A percentile compares a stretch with the other conserved stretches of the same genome.
Evolutionary conservation across 2,888 invertebrate genomes (phyloP).

Genomic region (Zelleria hepariella): DNA sequence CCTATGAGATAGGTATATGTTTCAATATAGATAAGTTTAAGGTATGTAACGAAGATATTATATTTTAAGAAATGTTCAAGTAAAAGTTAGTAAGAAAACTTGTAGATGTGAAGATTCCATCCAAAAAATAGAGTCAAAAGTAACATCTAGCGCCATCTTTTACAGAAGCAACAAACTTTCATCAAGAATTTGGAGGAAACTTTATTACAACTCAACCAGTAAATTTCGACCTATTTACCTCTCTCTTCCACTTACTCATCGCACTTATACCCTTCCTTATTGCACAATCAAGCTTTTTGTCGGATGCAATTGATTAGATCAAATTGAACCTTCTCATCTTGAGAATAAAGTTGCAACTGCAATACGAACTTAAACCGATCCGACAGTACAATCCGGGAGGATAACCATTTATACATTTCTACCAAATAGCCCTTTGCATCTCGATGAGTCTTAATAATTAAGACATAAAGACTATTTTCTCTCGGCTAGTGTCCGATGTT

Average conservation of each 20-base stretch:
- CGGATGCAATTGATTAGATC: constrained; percentile 31
- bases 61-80: too few species aligned
- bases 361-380: constrained; percentile 30
- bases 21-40: too few species aligned
- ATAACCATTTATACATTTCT: not conserved
- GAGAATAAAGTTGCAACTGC: constrained; percentile 61
- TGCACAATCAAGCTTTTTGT: constrained; percentile 28
- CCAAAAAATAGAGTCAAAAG: constrained; percentile 11
- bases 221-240: constrained; percentile 34
- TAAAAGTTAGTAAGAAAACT: not conserved
- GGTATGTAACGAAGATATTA: too few species aligned
- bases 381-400: not conserved
- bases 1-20: too few species aligned
- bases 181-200: constrained; percentile 38
- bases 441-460: not conserved
- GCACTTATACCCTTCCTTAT: constrained; percentile 36
- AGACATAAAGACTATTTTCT: not conserved
- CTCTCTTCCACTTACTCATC: constrained; percentile 32
- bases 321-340: constrained; percentile 44
- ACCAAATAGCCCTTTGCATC: not conserved
- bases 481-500: not conserved
- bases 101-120: not conserved
- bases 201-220: constrained; percentile 47
- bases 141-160: constrained; percentile 56
- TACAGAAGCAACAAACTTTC: constrained; percentile 35